A percentile compares a stretch with the other conserved stretches of the same genome.
Evolutionary conservation across 2,888 invertebrate species (phyloP).

Genomic region (Ochropleura plecta): DNA sequence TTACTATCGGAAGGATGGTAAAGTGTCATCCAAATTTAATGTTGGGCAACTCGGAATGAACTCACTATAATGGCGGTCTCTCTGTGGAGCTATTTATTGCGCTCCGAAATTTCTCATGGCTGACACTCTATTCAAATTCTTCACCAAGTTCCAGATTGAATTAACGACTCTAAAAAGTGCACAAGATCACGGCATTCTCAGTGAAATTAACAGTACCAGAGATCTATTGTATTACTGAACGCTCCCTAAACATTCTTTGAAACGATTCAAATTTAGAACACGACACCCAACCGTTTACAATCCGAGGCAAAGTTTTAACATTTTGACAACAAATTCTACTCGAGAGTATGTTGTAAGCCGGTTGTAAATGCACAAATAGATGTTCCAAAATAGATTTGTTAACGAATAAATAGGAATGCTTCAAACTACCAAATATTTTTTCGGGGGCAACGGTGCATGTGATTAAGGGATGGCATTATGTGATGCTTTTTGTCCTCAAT

Average conservation of each 20-base stretch:
- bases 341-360: conserved; percentile 76
- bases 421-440: conserved; percentile 87
- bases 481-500: conserved; percentile 84
- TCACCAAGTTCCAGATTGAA: conserved; percentile 80
- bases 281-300: conserved; percentile 72
- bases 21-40: conserved; percentile 81
- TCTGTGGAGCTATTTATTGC: conserved; percentile 81
- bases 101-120: conserved; percentile 82
- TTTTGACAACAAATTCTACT: conserved; percentile 82
- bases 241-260: conserved; percentile 80
- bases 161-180: conserved; percentile 84
- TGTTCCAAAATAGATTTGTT: conserved; percentile 81
- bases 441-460: conserved; percentile 89
- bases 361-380: conserved; percentile 83
- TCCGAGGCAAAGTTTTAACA: conserved; percentile 74
- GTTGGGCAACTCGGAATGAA: conserved; percentile 81
- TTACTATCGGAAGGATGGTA: conserved; percentile 81
- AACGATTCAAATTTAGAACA: conserved; percentile 83
- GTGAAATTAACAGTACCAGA: conserved; percentile 82
- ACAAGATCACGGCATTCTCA: conserved; percentile 78
- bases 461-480: conserved; percentile 90
- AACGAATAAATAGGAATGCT: conserved; percentile 82
- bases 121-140: conserved; percentile 79
- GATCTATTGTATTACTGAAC: conserved; percentile 79
- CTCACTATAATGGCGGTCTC: conserved; percentile 83